Evolutionary conservation across 2,888 invertebrate species (phyloP).

Genomic region (Trichogramma evanescens): DNA sequence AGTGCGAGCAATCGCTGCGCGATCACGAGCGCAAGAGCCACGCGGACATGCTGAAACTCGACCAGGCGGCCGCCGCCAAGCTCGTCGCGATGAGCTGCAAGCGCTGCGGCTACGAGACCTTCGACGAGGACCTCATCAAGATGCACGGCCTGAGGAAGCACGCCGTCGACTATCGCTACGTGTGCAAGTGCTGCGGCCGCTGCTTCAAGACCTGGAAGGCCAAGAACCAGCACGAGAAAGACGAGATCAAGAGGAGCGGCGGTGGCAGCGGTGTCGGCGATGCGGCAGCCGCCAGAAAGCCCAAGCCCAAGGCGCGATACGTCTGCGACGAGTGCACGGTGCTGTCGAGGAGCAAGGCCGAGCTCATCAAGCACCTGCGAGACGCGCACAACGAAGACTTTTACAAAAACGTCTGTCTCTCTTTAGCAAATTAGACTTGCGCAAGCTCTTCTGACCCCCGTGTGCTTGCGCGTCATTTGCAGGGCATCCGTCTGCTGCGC

Average conservation of each 20-base stretch:
- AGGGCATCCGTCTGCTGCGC: too few relatives aligned
- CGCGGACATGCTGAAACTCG: background rate
- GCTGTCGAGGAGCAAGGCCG: constrained; percentile 47
- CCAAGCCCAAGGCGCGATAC: constrained; percentile 54
- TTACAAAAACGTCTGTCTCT: background rate
- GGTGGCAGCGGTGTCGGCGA: background rate
- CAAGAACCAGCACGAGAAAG: constrained; percentile 9
- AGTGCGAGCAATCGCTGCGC: background rate
- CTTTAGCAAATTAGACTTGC: background rate
- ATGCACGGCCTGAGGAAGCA: constrained; percentile 33
- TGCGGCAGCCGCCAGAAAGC: constrained; percentile 23
- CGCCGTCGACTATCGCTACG: constrained; percentile 27
- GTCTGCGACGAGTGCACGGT: constrained; percentile 50
- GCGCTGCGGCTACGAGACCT: constrained; percentile 33
- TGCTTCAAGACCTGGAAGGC: constrained; percentile 26
- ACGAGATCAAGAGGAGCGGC: background rate
- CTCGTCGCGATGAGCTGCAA: constrained; percentile 21
- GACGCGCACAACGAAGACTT: background rate
- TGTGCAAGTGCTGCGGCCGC: constrained; percentile 32
- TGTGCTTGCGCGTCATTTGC: background rate
- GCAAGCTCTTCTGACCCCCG: background rate
- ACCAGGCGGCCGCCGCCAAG: background rate
- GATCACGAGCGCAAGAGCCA: background rate
- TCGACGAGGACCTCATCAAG: constrained; percentile 33
- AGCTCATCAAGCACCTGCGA: constrained; percentile 9